Evolutionary conservation across 2,888 invertebrate species (phyloP), one percentile per base, ranked within the genome.

Genomic region (Stenodera caucasica): DNA sequence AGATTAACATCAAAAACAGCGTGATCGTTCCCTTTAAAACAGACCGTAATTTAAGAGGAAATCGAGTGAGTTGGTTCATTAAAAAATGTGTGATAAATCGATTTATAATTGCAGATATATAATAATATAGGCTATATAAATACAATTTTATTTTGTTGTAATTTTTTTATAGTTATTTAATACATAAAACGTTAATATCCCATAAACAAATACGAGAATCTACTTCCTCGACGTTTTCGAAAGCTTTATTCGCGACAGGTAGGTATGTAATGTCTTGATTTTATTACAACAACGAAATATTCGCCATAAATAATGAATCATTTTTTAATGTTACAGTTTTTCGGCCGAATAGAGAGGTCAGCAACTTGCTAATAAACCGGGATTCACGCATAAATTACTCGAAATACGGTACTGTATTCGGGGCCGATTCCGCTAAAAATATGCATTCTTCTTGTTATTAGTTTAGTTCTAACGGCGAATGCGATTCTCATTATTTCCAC

Each of bases 251-350:
- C 1, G 2, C 23, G 21, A 45, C 45, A 45, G 21, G 45, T 23
- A 11, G 3, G 45, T 26, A 26, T n/a, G n/a, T 45, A 45, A 45
- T 45, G 21, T 45, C 45, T 23, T 45, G 45, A 45, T 23, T 45
- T 45, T 45, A 45, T 45, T 45, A 45, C n/a, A 21, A 6, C 23
- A n/a, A 45, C 45, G 21, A 45, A 45, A 45, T 45, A 9, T 23
- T 12, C 11, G 7, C 12, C 15, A 45, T 45, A 21, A 45, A 45
- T 21, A 12, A 21, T 45, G 45, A 45, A 45, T 45, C 45, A 45
- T 45, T 12, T 2, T 21, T 45, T 45, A 45, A 40, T 6, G n/a
- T n/a, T n/a, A n/a, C n/a, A n/a, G n/a, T n/a, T n/a, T n/a, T n/a
- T n/a, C n/a, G n/a, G n/a, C n/a, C n/a, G n/a, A n/a, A n/a, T n/a